Percentiles rank a stretch among this genome's conserved stretches.
phyloP scores from a whole-genome alignment of 1,140 invertebrate genomes.

The Euborellia annulipes region DNA sequence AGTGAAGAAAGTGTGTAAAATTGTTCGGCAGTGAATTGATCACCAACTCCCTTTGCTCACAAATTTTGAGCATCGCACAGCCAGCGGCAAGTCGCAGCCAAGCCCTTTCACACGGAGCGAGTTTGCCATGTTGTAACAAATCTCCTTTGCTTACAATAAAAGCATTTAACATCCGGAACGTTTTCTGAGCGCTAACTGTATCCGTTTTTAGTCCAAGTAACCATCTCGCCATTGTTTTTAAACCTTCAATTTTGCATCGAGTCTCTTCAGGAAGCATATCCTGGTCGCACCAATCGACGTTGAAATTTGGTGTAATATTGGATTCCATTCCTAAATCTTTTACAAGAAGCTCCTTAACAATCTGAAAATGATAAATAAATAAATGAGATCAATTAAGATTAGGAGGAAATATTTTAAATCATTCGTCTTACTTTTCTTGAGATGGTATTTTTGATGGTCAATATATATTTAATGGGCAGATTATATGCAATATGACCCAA shows the following conservation, averaged over 20 bases:
- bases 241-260: slow-evolving; percentile 80
- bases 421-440: slow-evolving; percentile 56
- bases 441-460: slow-evolving; percentile 85
- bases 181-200: slow-evolving; percentile 79
- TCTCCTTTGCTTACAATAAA: slow-evolving; percentile 83
- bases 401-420: background rate
- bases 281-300: slow-evolving; percentile 71
- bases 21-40: slow-evolving; percentile 85
- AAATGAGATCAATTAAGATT: background rate
- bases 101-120: slow-evolving; percentile 60
- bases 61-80: slow-evolving; percentile 89
- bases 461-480: slow-evolving; percentile 72
- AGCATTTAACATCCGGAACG: slow-evolving; percentile 79
- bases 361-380: slow-evolving; percentile 34
- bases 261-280: slow-evolving; percentile 81
- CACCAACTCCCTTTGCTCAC: slow-evolving; percentile 87
- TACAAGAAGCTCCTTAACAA: slow-evolving; percentile 88
- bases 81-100: slow-evolving; percentile 81
- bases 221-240: slow-evolving; percentile 95
- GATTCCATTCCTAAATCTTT: slow-evolving; percentile 46
- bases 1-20: slow-evolving; percentile 85
- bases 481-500: slow-evolving; percentile 88
- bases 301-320: slow-evolving; percentile 28
- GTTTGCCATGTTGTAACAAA: slow-evolving; percentile 40
- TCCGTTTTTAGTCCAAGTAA: slow-evolving; percentile 79